Percentiles rank a stretch among this genome's conserved stretches.
phyloP scores from a whole-genome alignment of 2,888 invertebrate species.

The Mythimna albipuncta region DNA sequence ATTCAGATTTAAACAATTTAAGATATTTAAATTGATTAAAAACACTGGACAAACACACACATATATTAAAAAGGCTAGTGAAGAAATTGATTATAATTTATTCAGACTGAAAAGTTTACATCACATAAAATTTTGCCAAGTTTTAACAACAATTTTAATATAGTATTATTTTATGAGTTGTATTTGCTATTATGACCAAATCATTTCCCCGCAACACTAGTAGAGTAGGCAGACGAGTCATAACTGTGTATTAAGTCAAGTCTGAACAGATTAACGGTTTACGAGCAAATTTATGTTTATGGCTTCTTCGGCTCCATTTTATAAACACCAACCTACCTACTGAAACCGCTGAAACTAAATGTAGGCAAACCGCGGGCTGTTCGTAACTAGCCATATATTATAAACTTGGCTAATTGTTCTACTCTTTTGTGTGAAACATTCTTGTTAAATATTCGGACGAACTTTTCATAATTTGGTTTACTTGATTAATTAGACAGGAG shows the following conservation, averaged over 20 bases:
- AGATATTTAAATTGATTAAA: neutral
- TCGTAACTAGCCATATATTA: constrained; percentile 30
- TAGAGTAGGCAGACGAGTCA: constrained; percentile 41
- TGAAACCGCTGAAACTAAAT: constrained; percentile 67
- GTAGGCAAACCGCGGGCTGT: constrained; percentile 52
- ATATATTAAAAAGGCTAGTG: too few species aligned
- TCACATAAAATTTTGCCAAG: neutral
- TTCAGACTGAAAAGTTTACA: neutral
- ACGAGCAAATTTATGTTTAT: constrained; percentile 79
- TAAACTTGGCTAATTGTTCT: constrained; percentile 28
- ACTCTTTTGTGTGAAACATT: constrained; percentile 11
- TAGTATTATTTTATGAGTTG: too few species aligned
- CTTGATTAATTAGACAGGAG: neutral
- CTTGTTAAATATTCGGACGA: neutral
- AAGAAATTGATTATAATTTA: neutral
- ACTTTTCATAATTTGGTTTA: constrained; percentile 3
- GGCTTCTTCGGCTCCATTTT: constrained; percentile 73
- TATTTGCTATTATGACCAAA: constrained; percentile 17
- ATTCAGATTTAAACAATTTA: too few species aligned
- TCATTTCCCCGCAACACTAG: constrained; percentile 50
- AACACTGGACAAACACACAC: too few species aligned
- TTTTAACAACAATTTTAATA: neutral
- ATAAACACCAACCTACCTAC: constrained; percentile 71
- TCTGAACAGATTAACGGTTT: constrained; percentile 77
- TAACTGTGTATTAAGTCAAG: constrained; percentile 71